Conservation (phyloP, 2,888 invertebrate species). For the Morpho deidamia region DNA sequence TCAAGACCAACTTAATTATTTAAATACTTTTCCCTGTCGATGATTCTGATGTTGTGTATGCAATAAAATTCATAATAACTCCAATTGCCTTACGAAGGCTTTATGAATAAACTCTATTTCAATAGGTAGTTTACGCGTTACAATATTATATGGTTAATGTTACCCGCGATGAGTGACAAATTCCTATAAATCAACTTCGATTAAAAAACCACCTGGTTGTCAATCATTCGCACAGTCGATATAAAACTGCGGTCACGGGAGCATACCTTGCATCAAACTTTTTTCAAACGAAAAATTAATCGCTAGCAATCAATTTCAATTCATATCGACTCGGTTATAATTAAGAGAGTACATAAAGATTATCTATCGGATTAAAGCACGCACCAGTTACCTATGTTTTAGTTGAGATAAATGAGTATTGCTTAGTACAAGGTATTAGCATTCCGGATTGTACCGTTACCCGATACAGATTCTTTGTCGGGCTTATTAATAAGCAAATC, state of each 20-base stretch:
- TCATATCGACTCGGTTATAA: constrained; percentile 33
- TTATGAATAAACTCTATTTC: too few relatives aligned
- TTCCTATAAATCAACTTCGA: neutral
- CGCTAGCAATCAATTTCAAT: constrained; percentile 32
- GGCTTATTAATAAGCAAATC: constrained; percentile 67
- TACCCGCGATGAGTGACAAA: too few relatives aligned
- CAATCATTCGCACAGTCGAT: constrained; percentile 1
- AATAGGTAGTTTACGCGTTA: too few relatives aligned
- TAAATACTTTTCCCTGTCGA: too few relatives aligned
- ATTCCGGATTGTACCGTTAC: constrained; percentile 45
- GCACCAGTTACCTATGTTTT: constrained; percentile 41
- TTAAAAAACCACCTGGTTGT: neutral
- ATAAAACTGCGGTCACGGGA: constrained; percentile 13
- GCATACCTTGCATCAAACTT: constrained; percentile 19
- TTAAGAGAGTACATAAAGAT: constrained; percentile 36
- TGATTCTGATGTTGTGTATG: too few relatives aligned
- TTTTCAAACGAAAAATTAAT: constrained; percentile 27
- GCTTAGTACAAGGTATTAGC: constrained; percentile 46
- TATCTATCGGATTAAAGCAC: constrained; percentile 40
- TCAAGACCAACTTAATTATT: too few relatives aligned
- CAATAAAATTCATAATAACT: too few relatives aligned
- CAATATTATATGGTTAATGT: too few relatives aligned
- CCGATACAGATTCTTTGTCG: constrained; percentile 58
- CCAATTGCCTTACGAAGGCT: too few relatives aligned
- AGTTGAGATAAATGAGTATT: constrained; percentile 54